Evolutionary conservation across 2,888 invertebrate species (phyloP), one percentile per base, ranked within the genome.

Genomic region (Melanotus villosus): DNA sequence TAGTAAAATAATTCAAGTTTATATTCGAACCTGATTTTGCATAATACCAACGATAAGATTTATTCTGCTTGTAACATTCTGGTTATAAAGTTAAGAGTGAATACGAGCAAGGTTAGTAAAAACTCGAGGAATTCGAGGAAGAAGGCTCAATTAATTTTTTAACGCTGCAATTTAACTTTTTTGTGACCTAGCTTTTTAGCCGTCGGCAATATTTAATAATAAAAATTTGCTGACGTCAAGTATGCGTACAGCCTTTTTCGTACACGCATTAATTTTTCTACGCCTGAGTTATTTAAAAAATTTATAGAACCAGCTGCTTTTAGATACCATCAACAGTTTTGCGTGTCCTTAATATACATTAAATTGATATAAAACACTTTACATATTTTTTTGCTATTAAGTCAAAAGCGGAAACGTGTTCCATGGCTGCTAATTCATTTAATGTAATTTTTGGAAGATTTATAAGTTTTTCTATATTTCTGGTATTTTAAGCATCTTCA

Each of bases 91-190:
- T 52, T 52, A 32, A 32, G 18, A 10, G 32, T 6, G 52, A 52
- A 32, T 32, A 18, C 32, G 32, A 47, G 16, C 52, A 32, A 52
- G 52, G 30, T 18, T 14, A 16, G 32, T 5, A 52, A 52, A 52
- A 52, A 52, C 16, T 7, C n/a, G 16, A 52, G 16, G 32, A 32
- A 52, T 52, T 52, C 52, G 16, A 30, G 52, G 59, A 43, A 60
- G 47, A 47, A 19, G 59, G 32, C 32, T 18, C 45, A 21, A 60
- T 60, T 60, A 60, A 60, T 18, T 32, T 60, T 60, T 60, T 60
- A 32, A 5, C 7, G 14, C 19, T 21, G 34, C 34, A 60, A 60
- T 47, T 43, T 60, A 21, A 9, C 9, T 19, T 60, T 60, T 60
- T 60, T 60, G 19, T 16, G 21, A n/a, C 34, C 23, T 47, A 47